Conservation (phyloP, 2,888 invertebrate genomes). For the Apamea epomidion region DNA sequence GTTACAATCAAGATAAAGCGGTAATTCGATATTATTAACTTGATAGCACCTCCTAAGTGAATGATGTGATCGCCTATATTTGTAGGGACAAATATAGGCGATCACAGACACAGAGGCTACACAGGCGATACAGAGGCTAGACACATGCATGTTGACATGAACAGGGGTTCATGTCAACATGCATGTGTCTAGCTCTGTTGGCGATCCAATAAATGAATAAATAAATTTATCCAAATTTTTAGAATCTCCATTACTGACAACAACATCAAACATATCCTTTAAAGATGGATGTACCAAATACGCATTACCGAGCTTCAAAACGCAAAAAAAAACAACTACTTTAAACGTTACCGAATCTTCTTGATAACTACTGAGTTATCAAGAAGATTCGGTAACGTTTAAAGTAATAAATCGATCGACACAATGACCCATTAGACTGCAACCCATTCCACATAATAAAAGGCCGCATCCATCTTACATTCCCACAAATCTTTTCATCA, state of each 20-base stretch:
- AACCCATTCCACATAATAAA: slow-evolving; percentile 44
- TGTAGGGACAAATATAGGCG: no score
- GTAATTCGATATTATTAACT: neutral
- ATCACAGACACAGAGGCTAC: no score
- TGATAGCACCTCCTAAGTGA: no score
- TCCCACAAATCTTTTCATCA: slow-evolving; percentile 51
- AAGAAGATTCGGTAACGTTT: neutral
- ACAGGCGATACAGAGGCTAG: no score
- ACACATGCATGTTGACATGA: no score
- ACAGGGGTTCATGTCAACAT: no score
- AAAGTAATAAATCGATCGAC: slow-evolving; percentile 13
- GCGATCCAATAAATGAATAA: no score
- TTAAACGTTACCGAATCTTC: no score
- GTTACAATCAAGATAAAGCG: neutral
- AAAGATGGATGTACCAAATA: neutral
- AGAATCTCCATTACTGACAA: neutral
- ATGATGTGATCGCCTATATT: no score
- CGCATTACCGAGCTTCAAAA: neutral
- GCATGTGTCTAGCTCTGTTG: no score
- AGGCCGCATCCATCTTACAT: slow-evolving; percentile 43
- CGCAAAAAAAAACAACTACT: neutral
- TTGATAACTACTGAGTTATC: no score
- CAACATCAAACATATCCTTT: neutral
- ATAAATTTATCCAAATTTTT: neutral
- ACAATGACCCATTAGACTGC: slow-evolving; percentile 36